Base-by-base conservation (phyloP, 2,113 vertebrate genomes). In the Glaucidium brasilianum region DNA sequence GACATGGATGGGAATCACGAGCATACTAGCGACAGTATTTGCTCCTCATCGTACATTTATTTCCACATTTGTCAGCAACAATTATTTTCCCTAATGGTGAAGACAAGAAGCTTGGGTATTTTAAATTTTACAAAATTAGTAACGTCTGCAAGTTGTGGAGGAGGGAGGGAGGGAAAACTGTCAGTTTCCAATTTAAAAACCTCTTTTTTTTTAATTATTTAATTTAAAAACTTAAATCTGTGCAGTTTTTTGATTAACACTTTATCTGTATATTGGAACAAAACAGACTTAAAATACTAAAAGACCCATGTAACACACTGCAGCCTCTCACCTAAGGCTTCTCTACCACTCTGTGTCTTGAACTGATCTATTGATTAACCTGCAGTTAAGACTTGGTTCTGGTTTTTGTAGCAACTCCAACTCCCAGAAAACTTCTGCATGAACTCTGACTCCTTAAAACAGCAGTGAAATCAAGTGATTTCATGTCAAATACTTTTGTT, bases 21-120 rank as follows among this genome's bases (percentile, higher is more conserved):
- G 93, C 93, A 55, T 8, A 68, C 69, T 15, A 91, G 81, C 1
- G 23, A 92, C 87, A 92, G 60, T 64, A 81, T 91, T 97, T 96
- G 87, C 87, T 94, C 92, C 93, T 96, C 87, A 60, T 2, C 78
- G 84, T 11, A 92, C 87, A 79, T 87, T 95, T 92, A 94, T 92
- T 95, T 92, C 80, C 60, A 71, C 95, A 59, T 94, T 94, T 96
- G 81, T 96, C 96, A 96, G 96, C 80, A 96, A 95, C 84, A 94
- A 95, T 95, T 95, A 96, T 94, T 96, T 90, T 85, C 74, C 84
- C 96, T 97, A 96, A 96, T 90, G 74, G 90, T 90, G 74, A 91
- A 96, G 94, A 95, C 90, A 85, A 92, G 92, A 79, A 95, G 81
- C 49, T 91, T 47, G 84, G 58, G 77, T 91, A 93, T 87, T 91